These are phyloP conservation scores for Alectura lathami DNA, from an alignment of 2,113 vertebrate genomes.

Conservation along the genomic window DNA sequence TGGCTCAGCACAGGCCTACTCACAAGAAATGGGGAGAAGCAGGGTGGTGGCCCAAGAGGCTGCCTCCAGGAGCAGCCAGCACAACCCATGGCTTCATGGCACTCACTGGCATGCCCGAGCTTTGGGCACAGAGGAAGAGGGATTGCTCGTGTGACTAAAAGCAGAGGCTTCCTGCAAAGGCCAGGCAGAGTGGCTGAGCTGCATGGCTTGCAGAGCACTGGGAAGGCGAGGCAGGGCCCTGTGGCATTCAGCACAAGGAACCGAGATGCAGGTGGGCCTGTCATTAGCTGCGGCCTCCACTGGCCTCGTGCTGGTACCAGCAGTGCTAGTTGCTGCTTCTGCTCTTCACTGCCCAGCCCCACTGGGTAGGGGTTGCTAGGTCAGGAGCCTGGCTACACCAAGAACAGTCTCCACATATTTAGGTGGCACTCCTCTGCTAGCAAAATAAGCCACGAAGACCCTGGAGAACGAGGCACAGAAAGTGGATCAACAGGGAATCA, in stretches of 20 bases:
- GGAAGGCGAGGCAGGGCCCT: background rate
- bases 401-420: background rate
- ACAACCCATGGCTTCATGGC: rapidly evolving
- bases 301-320: background rate
- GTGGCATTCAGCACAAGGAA: rapidly evolving
- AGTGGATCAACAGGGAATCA: background rate
- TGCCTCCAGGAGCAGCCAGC: background rate
- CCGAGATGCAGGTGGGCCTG: background rate
- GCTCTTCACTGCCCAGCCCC: background rate
- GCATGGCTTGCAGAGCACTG: background rate
- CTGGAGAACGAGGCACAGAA: background rate
- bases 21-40: background rate
- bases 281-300: background rate
- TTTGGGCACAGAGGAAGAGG: background rate
- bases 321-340: constrained; percentile 13
- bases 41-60: background rate
- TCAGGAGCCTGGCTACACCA: background rate
- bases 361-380: background rate
- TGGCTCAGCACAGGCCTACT: background rate
- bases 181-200: background rate
- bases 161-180: background rate
- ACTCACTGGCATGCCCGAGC: background rate
- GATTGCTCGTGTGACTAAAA: background rate
- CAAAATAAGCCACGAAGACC: background rate
- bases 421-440: background rate